These are phyloP conservation scores for Temnothorax curvispinosus DNA, from an alignment of 1,140 invertebrate genomes.

Conservation along the genomic window DNA sequence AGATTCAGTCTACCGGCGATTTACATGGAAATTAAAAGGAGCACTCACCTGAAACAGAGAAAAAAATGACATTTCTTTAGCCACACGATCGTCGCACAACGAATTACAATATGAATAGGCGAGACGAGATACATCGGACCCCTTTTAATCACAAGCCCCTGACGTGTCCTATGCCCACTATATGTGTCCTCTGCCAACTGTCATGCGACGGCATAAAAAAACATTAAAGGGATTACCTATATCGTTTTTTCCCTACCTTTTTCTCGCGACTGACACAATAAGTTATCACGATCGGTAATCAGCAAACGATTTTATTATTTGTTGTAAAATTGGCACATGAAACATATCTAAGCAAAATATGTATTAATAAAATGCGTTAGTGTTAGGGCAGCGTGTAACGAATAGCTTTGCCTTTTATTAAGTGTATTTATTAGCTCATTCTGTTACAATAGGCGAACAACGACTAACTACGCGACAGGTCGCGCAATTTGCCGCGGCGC, in stretches of 20 bases:
- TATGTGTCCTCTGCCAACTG: neutral
- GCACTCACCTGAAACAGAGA: slow-evolving; percentile 67
- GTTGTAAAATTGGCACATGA: neutral
- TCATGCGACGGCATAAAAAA: slow-evolving; percentile 40
- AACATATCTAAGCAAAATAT: neutral
- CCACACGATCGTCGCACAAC: slow-evolving; percentile 2
- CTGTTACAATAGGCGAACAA: too few species aligned
- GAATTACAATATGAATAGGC: slow-evolving; percentile 62
- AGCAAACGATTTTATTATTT: slow-evolving; percentile 32
- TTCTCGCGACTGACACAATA: neutral
- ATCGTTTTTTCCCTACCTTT: slow-evolving; percentile 21
- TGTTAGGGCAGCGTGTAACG: too few species aligned
- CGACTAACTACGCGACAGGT: too few species aligned
- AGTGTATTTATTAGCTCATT: too few species aligned
- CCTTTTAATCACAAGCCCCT: slow-evolving; percentile 45
- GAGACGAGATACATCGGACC: slow-evolving; percentile 2
- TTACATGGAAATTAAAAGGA: slow-evolving; percentile 61
- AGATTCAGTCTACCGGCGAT: slow-evolving; percentile 48
- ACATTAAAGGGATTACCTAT: slow-evolving; percentile 41
- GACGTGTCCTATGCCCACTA: slow-evolving; percentile 39
- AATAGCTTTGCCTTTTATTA: too few species aligned
- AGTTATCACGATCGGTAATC: slow-evolving; percentile 13
- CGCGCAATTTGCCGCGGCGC: too few species aligned
- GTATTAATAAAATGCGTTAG: neutral
- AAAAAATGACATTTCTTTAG: slow-evolving; percentile 17